Base-by-base conservation (phyloP, 2,113 vertebrate species). In the Scophthalmus maximus region DNA sequence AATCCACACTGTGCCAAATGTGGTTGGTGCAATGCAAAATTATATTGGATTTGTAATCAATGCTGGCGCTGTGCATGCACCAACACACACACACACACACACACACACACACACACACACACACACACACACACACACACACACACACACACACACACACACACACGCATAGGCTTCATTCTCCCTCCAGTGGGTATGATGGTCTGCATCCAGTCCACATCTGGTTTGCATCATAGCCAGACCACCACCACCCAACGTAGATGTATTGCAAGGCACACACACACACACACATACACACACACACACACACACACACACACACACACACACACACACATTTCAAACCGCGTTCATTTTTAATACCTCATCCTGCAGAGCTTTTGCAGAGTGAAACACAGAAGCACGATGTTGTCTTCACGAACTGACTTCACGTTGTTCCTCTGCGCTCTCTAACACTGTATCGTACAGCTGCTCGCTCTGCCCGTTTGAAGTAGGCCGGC, bases 201-300 rank as follows among this genome's bases (percentile, higher is more conserved):
- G 50, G 74, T 76, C 80, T 85, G 78, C 71, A 86, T 88, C 78
- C 42, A 82, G 18, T 78, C 75, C 82, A 90, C 92, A 92, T 92
- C 91, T 92, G 92, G 89, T 89, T 92, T 86, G 82, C 70, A 91
- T 93, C 88, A 86, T 5, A 64, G 59, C 55, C 36, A 82, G 80
- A 87, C 86, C 86, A 88, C 82, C 76, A 77, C 78, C 57, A 73
- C 78, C 87, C 88, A 77, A 47, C 57, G 52, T 63, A 84, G 58
- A 82, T 82, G 73, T 64, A 68, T 81, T 82, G 72, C 68, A 78
- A 52, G n/a, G 58, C 58, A 55, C 55, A 49, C 36, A 57, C n/a
- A n/a, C n/a, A n/a, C n/a, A n/a, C n/a, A n/a, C n/a, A n/a, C n/a
- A n/a, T n/a, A n/a, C n/a, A n/a, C n/a, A n/a, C n/a, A n/a, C 72